Base-by-base conservation (phyloP, 2,113 vertebrate genomes). In the Martes martes region DNA sequence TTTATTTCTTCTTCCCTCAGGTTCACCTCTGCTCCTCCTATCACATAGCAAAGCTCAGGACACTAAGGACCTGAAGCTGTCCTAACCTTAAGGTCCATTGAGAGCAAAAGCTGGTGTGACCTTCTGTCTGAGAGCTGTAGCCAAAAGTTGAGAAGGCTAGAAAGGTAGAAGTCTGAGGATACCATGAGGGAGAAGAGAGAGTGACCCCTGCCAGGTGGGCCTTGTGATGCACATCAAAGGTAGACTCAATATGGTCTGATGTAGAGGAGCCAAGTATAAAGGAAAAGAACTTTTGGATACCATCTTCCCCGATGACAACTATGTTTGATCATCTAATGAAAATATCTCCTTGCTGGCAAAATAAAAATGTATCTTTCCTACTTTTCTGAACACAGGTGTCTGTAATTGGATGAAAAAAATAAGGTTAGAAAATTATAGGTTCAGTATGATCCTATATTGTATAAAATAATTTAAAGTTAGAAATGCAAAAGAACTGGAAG, bases 221-320 rank as follows among this genome's bases (percentile, higher is more conserved):
- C 4, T 71, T 39, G 13, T 7, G 36, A n/a, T 57, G 31, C 6
- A 73, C 2, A 18, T 18, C 55, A 67, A 71, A 76, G 52, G 21
- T 6, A 1, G 71, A 42, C 28, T 61, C 28, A 7, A 2, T 39
- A 6, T 14, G n/a, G 52, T 21, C 23, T 50, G 74, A 19, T 2
- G 7, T 0, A 82, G 42, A 2, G 1, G 50, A 92, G 45, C 33
- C 21, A 36, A n/a, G 2, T 18, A 28, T 2, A 69, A 92, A 45
- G 13, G 45, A 33, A 21, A 67, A 82, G 9, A 69, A 24, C 33
- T 11, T 28, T 24, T 24, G 1, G 31, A 18, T 3, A 7, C 24
- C 1, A 2, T 52, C 39, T 79, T 87, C 11, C 0, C 19, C 0
- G 45, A 45, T 3, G 26, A 15, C 24, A 11, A 39, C 39, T 39